These are phyloP conservation scores for Iselma pallidipennis DNA, from an alignment of 2,888 invertebrate species.

Conservation along the genomic window DNA sequence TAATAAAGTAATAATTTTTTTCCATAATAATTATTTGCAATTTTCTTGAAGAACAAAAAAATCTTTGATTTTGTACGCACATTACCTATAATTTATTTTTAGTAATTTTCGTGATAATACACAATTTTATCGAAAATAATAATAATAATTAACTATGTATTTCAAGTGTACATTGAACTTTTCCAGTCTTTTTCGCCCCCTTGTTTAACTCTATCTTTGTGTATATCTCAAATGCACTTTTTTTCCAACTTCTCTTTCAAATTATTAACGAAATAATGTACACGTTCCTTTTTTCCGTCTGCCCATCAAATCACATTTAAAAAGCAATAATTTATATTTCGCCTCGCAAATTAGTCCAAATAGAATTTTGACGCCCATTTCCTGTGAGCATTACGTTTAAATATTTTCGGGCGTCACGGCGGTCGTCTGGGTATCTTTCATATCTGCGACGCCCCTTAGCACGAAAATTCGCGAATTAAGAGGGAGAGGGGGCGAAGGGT, in stretches of 20 bases:
- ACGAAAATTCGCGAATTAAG: slow-evolving; percentile 17
- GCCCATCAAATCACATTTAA: slow-evolving; percentile 23
- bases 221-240: not conserved
- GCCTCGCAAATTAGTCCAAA: slow-evolving; percentile 42
- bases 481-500: slow-evolving; percentile 26
- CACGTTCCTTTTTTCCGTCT: not conserved
- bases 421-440: slow-evolving; percentile 31
- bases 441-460: slow-evolving; percentile 37
- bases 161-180: not conserved
- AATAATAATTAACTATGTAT: not conserved
- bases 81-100: not conserved
- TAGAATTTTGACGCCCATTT: slow-evolving; percentile 42
- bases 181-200: not conserved
- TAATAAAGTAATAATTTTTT: no score
- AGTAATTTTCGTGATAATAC: not conserved
- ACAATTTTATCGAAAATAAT: not conserved
- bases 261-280: not conserved
- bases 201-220: slow-evolving; percentile 6
- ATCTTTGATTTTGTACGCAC: no score
- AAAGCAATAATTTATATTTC: slow-evolving; percentile 30
- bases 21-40: no score
- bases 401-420: slow-evolving; percentile 38
- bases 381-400: slow-evolving; percentile 38
- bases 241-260: not conserved
- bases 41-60: no score